Evolutionary conservation across 2,797 vertebrate genomes (phyloP).

Genomic region (Syncerus caffer): DNA sequence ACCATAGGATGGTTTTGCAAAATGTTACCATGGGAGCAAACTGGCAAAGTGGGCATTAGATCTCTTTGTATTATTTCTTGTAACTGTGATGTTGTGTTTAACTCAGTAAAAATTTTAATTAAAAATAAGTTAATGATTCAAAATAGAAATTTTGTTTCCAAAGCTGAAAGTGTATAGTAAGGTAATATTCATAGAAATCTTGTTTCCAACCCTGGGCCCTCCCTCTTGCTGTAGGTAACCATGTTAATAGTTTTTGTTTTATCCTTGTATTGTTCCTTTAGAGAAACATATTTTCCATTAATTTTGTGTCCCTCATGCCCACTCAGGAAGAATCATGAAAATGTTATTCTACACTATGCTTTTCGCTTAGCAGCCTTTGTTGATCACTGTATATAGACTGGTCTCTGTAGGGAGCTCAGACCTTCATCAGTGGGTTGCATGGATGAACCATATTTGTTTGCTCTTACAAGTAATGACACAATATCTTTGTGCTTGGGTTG

Average conservation of each 20-base stretch:
- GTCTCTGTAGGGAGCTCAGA: neutral
- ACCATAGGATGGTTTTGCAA: neutral
- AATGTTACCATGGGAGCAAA: neutral
- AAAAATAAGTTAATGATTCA: neutral
- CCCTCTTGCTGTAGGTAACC: neutral
- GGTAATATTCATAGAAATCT: neutral
- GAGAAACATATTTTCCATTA: neutral
- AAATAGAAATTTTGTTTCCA: neutral
- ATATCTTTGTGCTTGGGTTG: neutral
- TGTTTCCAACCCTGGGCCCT: neutral
- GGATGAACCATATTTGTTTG: neutral
- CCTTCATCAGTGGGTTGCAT: neutral
- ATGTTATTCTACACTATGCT: neutral
- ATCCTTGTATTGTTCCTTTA: neutral
- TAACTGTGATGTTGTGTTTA: neutral
- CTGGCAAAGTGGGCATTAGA: neutral
- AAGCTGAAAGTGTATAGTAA: neutral
- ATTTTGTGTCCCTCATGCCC: neutral
- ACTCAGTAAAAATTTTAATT: neutral
- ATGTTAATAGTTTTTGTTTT: neutral
- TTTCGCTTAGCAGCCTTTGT: neutral
- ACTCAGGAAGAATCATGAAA: neutral
- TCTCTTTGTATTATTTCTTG: neutral
- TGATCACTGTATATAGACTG: neutral
- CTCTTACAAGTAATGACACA: neutral